Base-by-base conservation (phyloP, 2,797 vertebrate species). In the Anguilla marmorata region DNA sequence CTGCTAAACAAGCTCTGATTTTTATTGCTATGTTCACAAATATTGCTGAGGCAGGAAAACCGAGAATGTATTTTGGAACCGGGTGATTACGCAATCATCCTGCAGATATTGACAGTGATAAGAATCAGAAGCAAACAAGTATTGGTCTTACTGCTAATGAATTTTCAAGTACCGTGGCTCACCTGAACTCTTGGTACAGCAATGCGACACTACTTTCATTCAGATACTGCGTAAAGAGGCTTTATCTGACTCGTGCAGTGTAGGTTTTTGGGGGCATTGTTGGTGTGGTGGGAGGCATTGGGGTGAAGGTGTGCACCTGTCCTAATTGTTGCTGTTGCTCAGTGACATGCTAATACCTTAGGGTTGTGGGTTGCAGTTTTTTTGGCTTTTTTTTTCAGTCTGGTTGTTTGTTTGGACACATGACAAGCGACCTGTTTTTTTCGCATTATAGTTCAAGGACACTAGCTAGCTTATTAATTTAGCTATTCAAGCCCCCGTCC, bases 121-220 rank as follows among this genome's bases (percentile, higher is more conserved):
- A 79, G 41, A 45, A 80, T 80, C 76, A 80, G 41, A 80, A 80
- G 41, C 76, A 48, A 45, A 48, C 76, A 24, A 48, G 76, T 80
- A 80, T 80, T 48, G 76, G 37, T 80, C 76, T 48, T 19, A 11
- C 76, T 48, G 76, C 76, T 80, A 24, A 80, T 80, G 37, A 80
- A 80, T 48, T 80, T 80, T 21, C 76, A 24, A 48, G 76, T 48
- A 21, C 37, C 0, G 76, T 41, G 37, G 76, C 76, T 80, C 16
- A 45, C 76, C 21, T 7, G 37, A 45, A 80, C 79, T 80, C 41
- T n/a, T 8, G 24, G 7, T 50, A 48, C 21, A 50, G 21, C 41
- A 82, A 33, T 48, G 45, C 24, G 41, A 45, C 37, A 24, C 41
- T 14, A 19, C 63, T n/a, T 69, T 27, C 63, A 69, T 27, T 69